Evolutionary conservation across 2,797 vertebrate species (phyloP), one percentile per base, ranked within the genome.

Genomic region (Jordanella pulchra): DNA sequence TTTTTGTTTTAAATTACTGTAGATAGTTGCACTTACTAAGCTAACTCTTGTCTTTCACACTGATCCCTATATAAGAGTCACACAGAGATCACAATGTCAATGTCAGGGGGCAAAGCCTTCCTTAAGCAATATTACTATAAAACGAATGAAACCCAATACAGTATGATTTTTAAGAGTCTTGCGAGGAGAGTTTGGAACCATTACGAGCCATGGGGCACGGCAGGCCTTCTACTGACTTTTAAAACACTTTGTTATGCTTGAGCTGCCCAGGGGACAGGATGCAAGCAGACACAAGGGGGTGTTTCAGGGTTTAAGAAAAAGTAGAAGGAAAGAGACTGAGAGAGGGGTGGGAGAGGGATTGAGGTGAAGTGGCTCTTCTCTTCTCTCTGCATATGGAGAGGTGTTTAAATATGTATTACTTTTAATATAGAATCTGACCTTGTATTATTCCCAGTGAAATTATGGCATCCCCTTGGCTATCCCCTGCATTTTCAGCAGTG

Each of bases 181-280:
- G 61, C 78, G 67, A 80, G 87, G 82, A 88, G 78, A 87, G 84
- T 84, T 86, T 86, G 77, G 86, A 87, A 87, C 86, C 88, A 90
- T 79, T 81, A 84, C 55, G 65, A 89, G 83, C 83, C 80, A 84
- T 47, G 3, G 81, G 86, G 78, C 84, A 73, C 30, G 60, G 15
- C 39, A 44, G 60, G 76, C 84, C 72, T 86, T 81, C 83, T 84
- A 80, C 89, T 86, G 86, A 90, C 90, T 90, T 90, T 89, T 86
- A 92, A 93, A 93, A 90, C 90, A 89, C 85, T 89, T 85, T 75
- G 86, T 87, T 84, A 91, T 91, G 91, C 92, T 90, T 90, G 91
- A 92, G 87, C 86, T 89, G 82, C 90, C 87, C 80, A 78, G 79
- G 88, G 87, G 84, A 89, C 79, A 77, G 69, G 73, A 92, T 91